Conservation (phyloP, 2,888 invertebrate genomes). For the Altica lythri region DNA sequence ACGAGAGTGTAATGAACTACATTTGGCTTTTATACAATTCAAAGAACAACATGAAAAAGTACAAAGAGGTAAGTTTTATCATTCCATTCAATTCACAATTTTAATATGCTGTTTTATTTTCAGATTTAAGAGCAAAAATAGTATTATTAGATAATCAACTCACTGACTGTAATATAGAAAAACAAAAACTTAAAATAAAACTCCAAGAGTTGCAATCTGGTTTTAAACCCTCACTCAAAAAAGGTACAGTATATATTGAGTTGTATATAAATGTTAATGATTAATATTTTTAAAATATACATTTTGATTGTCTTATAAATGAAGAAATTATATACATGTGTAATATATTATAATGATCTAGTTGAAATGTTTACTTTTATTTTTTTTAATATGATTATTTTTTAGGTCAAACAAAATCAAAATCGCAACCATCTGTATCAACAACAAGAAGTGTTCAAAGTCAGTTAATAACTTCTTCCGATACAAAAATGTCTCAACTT, state of each 20-base stretch:
- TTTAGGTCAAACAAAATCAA: no score
- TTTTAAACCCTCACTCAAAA: conserved; percentile 57
- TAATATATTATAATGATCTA: no score
- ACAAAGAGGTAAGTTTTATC: conserved; percentile 58
- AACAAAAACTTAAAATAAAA: conserved; percentile 34
- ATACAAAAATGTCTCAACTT: conserved; percentile 55
- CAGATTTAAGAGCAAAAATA: conserved; percentile 61
- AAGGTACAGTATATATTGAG: no score
- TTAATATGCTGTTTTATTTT: conserved; percentile 31
- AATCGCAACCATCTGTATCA: no score
- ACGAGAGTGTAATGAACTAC: conserved; percentile 75
- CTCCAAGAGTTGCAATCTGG: conserved; percentile 60
- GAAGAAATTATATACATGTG: no score
- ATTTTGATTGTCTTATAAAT: no score
- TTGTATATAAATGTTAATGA: no score
- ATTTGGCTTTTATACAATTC: conserved; percentile 67
- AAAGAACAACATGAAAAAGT: conserved; percentile 69
- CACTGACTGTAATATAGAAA: conserved; percentile 62
- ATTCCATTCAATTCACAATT: neutral
- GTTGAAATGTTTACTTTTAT: no score
- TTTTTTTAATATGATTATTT: no score
- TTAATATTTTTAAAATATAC: no score
- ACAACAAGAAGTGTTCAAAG: no score
- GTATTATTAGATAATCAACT: conserved; percentile 62
- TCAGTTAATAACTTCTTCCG: conserved; percentile 49